Percentiles rank a stretch among this genome's conserved stretches.
Evolutionary conservation across 2,797 vertebrate genomes (phyloP).

Genomic region (Chelon labrosus): DNA sequence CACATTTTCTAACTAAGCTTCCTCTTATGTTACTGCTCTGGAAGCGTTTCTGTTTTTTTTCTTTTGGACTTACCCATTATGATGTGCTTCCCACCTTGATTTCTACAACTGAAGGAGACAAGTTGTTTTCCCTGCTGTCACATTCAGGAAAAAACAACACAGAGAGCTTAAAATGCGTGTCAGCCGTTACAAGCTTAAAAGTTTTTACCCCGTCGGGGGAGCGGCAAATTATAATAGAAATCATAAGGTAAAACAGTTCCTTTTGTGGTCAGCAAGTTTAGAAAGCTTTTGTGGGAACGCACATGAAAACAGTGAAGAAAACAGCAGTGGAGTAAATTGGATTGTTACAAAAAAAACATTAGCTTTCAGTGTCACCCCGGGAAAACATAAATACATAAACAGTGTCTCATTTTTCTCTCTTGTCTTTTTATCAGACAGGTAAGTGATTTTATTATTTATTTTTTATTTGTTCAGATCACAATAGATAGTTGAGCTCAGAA

Average conservation of each 20-base stretch:
- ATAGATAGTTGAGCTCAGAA: neutral
- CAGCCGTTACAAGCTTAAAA: constrained; percentile 33
- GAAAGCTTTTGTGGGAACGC: constrained; percentile 15
- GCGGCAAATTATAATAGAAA: constrained; percentile 10
- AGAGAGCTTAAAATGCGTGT: constrained; percentile 27
- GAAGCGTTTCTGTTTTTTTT: constrained; percentile 39
- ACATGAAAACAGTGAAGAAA: neutral
- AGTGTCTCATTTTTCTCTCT: neutral
- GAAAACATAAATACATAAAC: constrained; percentile 36
- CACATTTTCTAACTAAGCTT: constrained; percentile 26
- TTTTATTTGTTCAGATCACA: constrained; percentile 2
- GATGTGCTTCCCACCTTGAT: constrained; percentile 27
- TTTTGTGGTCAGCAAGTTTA: constrained; percentile 30
- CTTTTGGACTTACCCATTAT: constrained; percentile 50
- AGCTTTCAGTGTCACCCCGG: constrained; percentile 22
- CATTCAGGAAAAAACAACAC: constrained; percentile 34
- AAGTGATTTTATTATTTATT: constrained; percentile 1
- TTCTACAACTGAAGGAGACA: constrained; percentile 37
- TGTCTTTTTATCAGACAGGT: constrained; percentile 20
- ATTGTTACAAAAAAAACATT: constrained; percentile 23
- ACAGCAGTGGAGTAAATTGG: constrained; percentile 18
- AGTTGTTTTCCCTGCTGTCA: constrained; percentile 49
- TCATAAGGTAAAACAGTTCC: constrained; percentile 23
- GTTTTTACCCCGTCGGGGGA: constrained; percentile 14
- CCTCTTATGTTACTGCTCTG: constrained; percentile 34